Evolutionary conservation across 2,888 invertebrate species (phyloP), one percentile per base, ranked within the genome.

Genomic region (Tenthredo livida): DNA sequence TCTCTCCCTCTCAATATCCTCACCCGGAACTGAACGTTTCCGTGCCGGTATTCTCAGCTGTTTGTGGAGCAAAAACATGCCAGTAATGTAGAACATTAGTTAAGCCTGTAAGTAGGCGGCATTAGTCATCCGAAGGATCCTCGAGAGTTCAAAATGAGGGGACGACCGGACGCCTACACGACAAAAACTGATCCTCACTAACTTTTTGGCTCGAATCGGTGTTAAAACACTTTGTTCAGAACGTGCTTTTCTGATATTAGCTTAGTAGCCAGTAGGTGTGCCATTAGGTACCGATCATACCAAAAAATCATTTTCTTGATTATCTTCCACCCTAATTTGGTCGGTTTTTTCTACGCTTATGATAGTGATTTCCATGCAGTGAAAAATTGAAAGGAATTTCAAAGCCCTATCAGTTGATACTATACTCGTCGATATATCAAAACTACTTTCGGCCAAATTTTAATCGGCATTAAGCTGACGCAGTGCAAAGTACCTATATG

Each of bases 111-210:
- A 84, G 61, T 65, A 47, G 65, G 54, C 47, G 84, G 6, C 77
- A 84, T 84, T 84, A 84, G 84, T 84, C 77, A 84, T 84, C 61
- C 43, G n/a, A 84, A 78, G 77, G 84, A 84, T 77, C 77, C 84
- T 67, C 17, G 43, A 58, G 58, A 58, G 47, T 50, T 61, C 72
- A 77, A 85, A 84, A 84, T 67, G 67, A 70, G 77, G 33, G 61
- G 67, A 58, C 61, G 77, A 21, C 33, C 77, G 40, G 40, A 29
- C 77, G 67, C 43, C 43, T 78, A 65, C 29, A 54, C 40, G 78
- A 84, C 61, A 70, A 83, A 83, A 83, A 83, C 67, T 67, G 47
- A 83, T 47, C 67, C 83, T 47, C 6, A 37, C 33, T 70, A 67
- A 67, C 65, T 67, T 67, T 47, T 47, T 67, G 70, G 67, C 43